phyloP scores from a whole-genome alignment of 2,888 invertebrate genomes.

The Mayetiola destructor region DNA sequence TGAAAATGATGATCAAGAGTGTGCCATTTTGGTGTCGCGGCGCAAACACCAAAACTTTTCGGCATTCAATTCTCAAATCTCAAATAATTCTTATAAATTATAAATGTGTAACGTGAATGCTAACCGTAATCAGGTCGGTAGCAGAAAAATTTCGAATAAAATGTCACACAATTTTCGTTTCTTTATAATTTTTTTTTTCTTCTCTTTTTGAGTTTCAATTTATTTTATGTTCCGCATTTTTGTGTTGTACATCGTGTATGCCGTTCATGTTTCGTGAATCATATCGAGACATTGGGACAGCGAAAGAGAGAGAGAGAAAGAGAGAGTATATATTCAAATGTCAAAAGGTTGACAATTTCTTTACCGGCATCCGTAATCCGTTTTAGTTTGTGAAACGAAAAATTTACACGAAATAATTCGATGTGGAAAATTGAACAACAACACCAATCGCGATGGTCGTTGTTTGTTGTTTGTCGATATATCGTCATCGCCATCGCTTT shows the following conservation, averaged over 20 bases:
- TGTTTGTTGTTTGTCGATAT: not conserved
- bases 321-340: not conserved
- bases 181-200: too few relatives aligned
- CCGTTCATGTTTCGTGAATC: too few relatives aligned
- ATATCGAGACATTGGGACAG: not conserved
- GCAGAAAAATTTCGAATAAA: conserved; percentile 5
- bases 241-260: not conserved
- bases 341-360: conserved; percentile 10
- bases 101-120: not conserved
- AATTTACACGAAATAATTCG: not conserved
- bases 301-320: not conserved
- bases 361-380: too few relatives aligned
- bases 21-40: too few relatives aligned
- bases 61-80: too few relatives aligned
- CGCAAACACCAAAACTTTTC: too few relatives aligned
- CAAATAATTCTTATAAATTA: too few relatives aligned
- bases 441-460: not conserved
- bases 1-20: too few relatives aligned
- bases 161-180: too few relatives aligned
- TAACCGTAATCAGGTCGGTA: conserved; percentile 7
- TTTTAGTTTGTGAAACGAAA: not conserved
- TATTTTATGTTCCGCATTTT: not conserved
- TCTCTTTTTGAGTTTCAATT: too few relatives aligned
- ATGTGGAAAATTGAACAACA: not conserved
- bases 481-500: not conserved